Base-by-base conservation (phyloP, 2,888 invertebrate species). In the Drosophila subquinaria region DNA sequence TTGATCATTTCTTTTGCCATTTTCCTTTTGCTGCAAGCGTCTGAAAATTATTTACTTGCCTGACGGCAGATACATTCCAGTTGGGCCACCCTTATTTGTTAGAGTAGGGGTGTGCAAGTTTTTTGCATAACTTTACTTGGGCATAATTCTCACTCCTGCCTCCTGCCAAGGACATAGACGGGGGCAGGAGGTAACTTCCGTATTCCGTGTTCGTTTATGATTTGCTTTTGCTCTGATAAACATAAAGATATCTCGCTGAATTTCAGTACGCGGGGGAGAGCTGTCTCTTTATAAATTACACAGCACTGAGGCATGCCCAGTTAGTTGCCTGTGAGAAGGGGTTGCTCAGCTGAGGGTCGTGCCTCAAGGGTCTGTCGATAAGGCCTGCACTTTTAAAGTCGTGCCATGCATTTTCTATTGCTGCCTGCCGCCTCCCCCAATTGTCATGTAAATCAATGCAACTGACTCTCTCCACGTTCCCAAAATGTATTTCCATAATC, bases 391-490 rank as follows among this genome's bases (percentile, higher is more conserved):
- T 56, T 67, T 60, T 52, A 30, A 30, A 35, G 36, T 35, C 48
- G 48, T 51, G 38, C 56, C 74, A 20, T 71, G 68, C 76, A 79
- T 82, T 85, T 79, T 88, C 85, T 79, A 80, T 82, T 70, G 82
- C 71, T 38, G 13, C 57, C 57, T 38, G 10, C 57, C 61, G 38
- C 72, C 61, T 73, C 67, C 62, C 72, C 62, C 82, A 76, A 77
- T 83, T 83, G 86, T 88, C 86, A 84, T 84, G 83, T 79, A 84
- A 86, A 84, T 88, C 75, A 76, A 80, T 85, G 81, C 83, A 82
- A 78, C 52, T 35, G 36, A 40, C 36, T 56, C 40, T 47, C 61
- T 42, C 55, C 57, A 67, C 66, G 64, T 57, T 69, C 67, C 70
- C 64, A 53, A 82, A 79, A 76, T 73, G 66, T 81, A 86, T 88